Evolutionary conservation across 1,140 invertebrate species (phyloP).

Genomic region (Ostrea denselamellosa): DNA sequence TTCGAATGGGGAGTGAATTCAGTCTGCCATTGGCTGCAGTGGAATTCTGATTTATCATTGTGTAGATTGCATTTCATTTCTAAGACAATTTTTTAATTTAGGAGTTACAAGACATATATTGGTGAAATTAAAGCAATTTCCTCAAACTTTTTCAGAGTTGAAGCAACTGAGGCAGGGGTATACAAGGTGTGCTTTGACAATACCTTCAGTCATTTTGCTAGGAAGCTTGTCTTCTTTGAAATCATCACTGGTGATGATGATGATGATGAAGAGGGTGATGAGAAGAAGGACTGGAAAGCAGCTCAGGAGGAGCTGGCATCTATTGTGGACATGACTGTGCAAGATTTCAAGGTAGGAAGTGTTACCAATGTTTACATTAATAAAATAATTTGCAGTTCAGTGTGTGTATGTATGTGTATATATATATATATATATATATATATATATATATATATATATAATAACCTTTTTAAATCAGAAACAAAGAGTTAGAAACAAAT

Average conservation of each 20-base stretch:
- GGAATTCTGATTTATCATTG: no score
- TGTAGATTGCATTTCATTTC: no score
- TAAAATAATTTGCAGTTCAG: no score
- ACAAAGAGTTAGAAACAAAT: no score
- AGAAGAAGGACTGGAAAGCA: conserved; percentile 82
- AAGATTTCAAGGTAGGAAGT: conserved; percentile 83
- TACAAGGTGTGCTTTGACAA: conserved; percentile 92
- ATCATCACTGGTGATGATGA: conserved; percentile 85
- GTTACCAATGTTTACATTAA: background rate
- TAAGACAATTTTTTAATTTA: no score
- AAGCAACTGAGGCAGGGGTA: conserved; percentile 82
- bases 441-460: no score
- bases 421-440: no score
- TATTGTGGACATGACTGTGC: conserved; percentile 83
- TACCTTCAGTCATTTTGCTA: conserved; percentile 87
- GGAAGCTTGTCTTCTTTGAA: conserved; percentile 91
- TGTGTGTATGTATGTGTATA: no score
- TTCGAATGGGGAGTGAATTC: no score
- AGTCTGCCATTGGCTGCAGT: no score
- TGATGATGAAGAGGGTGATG: conserved; percentile 82
- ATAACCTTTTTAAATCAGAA: no score
- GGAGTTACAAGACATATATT: no score
- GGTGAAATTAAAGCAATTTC: background rate
- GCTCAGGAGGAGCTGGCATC: conserved; percentile 82
- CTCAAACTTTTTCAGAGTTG: conserved; percentile 69